Evolutionary conservation across 2,113 vertebrate genomes (phyloP).

Genomic region (Alexandromys fortis): DNA sequence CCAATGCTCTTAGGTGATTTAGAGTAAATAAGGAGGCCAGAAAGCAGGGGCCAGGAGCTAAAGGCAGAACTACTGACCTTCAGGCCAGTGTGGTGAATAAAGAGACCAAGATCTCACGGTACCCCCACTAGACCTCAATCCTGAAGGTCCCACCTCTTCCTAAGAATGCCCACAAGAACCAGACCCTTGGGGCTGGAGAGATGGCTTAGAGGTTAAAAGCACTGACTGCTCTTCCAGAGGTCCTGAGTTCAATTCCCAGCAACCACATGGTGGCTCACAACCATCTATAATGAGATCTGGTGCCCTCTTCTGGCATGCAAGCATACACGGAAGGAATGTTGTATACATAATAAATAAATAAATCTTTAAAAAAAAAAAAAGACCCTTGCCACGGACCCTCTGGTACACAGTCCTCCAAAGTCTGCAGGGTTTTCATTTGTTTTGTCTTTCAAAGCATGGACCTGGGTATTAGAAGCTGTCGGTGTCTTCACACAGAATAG

Average conservation of each 20-base stretch:
- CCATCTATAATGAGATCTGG: too few relatives aligned
- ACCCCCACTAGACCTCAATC: not conserved
- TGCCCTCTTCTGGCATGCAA: too few relatives aligned
- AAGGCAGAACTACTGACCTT: too few relatives aligned
- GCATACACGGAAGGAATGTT: too few relatives aligned
- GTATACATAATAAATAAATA: too few relatives aligned
- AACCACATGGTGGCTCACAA: too few relatives aligned
- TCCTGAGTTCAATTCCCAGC: too few relatives aligned
- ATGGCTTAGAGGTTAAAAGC: too few relatives aligned
- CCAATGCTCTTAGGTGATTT: not conserved
- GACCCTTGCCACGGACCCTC: not conserved
- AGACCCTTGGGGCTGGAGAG: too few relatives aligned
- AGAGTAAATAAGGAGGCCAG: not conserved
- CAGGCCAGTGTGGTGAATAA: not conserved
- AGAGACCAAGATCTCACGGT: not conserved
- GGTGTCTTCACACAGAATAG: not conserved
- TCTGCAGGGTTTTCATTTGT: slow-evolving; percentile 38
- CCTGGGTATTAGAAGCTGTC: rapidly evolving
- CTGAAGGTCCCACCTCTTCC: not conserved
- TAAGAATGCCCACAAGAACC: not conserved
- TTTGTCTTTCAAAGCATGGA: not conserved
- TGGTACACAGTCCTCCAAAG: not conserved
- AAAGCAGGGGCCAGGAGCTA: not conserved
- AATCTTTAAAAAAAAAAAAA: not conserved
- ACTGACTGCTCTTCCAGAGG: too few relatives aligned